Evolutionary conservation across 2,113 vertebrate genomes (phyloP), one percentile per base, ranked within the genome.

Genomic region (Ptilorrhoa leucosticta): DNA sequence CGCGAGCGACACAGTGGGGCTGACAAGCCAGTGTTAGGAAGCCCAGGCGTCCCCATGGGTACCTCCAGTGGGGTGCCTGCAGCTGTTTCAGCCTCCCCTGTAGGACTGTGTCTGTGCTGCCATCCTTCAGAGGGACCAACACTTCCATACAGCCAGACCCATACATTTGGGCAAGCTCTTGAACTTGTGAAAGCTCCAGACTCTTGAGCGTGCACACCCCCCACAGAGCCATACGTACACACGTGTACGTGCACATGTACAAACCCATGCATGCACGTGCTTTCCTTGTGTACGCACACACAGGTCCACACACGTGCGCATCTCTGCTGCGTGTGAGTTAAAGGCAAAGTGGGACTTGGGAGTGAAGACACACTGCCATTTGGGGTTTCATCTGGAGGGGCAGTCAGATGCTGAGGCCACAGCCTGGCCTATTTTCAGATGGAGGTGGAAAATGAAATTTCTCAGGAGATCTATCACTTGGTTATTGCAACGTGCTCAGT

Each of bases 181-280:
- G 45, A 15, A 24, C 13, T 35, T 45, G 35, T 3, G 4, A 76
- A 39, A 20, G 24, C 35, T 54, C 33, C 37, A 35, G 15, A 8
- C 56, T 23, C 44, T 7, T 0, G 2, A 50, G 31, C 7, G 12
- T 42, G 20, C 28, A 33, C 7, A 15, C 1, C 17, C 5, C 6
- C 9, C 51, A 9, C 17, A 63, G 58, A 71, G 31, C 27, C 39
- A 13, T 10, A 37, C 0, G 0, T 54, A 42, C 1, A 7, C 31
- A 48, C 6, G 0, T 10, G 33, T 39, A 22, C 0, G 0, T 10
- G n/a, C 14, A 24, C 26, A 18, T 0, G 2, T 16, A 37, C n/a
- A 78, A 53, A 73, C 16, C 28, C 64, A 54, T 15, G 44, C 28
- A 8, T 0, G 6, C 13, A 8, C 13, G 22, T 24, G 15, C 33